Percentiles rank a stretch among this genome's conserved stretches.
Conservation (phyloP, 2,113 vertebrate genomes). For the Pithys albifrons region DNA sequence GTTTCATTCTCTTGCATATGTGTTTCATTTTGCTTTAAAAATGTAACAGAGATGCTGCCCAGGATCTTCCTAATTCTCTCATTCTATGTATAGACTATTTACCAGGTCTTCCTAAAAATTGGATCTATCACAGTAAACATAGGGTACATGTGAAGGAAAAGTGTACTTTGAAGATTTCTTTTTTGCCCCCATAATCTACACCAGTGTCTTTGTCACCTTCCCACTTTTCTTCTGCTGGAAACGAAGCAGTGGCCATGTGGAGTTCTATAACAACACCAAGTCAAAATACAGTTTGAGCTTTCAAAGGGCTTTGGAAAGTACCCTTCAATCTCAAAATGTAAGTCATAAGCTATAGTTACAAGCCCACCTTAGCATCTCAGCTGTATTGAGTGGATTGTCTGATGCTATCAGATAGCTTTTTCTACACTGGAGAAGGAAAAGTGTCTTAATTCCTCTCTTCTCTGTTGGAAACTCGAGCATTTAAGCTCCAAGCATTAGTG, state of each 20-base stretch:
- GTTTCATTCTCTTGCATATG: neutral
- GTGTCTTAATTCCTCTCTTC: neutral
- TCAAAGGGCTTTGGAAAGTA: neutral
- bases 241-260: neutral
- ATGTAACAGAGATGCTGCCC: neutral
- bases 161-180: neutral
- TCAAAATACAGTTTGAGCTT: neutral
- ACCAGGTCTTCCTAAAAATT: neutral
- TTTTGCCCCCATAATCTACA: neutral
- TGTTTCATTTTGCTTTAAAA: neutral
- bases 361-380: neutral
- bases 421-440: neutral
- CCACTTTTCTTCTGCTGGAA: neutral
- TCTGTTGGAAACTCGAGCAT: neutral
- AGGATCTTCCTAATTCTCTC: neutral
- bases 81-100: neutral
- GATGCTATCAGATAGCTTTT: neutral
- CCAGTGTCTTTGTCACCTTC: neutral
- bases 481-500: neutral
- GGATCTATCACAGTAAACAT: neutral
- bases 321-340: neutral
- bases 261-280: neutral
- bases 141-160: neutral
- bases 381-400: neutral
- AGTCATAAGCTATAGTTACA: neutral